Base-by-base conservation (phyloP, 2,797 vertebrate genomes). In the Chromobotia macracanthus region DNA sequence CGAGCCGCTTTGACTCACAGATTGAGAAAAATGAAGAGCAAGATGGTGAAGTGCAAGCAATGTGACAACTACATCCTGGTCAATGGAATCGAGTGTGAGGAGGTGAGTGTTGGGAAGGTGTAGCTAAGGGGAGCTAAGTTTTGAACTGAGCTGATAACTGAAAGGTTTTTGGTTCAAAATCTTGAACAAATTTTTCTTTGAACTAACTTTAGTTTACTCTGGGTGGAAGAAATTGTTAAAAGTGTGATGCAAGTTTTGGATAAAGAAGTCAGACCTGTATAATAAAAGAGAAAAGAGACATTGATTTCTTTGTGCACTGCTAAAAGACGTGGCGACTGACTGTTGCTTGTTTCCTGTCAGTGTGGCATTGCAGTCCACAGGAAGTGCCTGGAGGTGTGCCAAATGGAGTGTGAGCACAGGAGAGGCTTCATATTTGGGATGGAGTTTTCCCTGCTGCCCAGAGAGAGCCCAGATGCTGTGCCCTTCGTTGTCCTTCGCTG, bases 41-140 rank as follows among this genome's bases (percentile, higher is more conserved):
- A 97, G 0, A 93, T 95, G 92, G 89, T 89, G 80, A 97, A 96
- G 88, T 99, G 97, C 91, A 94, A 94, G 46, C 96, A 96, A 11
- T 99, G 97, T 6, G 97, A 99, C 11, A 93, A 92, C 87, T 97
- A 95, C 87, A 95, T 99, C 87, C 93, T 97, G 85, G 95, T 93
- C 80, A 93, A 82, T 5, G 96, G 96, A 31, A 89, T 94, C 0
- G 97, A 99, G 88, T 98, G 97, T n/a, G 95, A 96, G 86, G 96
- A 98, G 95, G 97, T 99, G 85, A 74, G 81, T 35, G 13, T 25
- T 48, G 6, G 23, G 31, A 8, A 46, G 50, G n/a, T n/a, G n/a
- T n/a, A n/a, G n/a, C n/a, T n/a, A n/a, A n/a, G n/a, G n/a, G n/a
- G n/a, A n/a, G n/a, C n/a, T n/a, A n/a, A n/a, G n/a, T n/a, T n/a